Evolutionary conservation across 2,797 vertebrate genomes (phyloP), one percentile per base, ranked within the genome.

Genomic region (Fistularia tabacaria): DNA sequence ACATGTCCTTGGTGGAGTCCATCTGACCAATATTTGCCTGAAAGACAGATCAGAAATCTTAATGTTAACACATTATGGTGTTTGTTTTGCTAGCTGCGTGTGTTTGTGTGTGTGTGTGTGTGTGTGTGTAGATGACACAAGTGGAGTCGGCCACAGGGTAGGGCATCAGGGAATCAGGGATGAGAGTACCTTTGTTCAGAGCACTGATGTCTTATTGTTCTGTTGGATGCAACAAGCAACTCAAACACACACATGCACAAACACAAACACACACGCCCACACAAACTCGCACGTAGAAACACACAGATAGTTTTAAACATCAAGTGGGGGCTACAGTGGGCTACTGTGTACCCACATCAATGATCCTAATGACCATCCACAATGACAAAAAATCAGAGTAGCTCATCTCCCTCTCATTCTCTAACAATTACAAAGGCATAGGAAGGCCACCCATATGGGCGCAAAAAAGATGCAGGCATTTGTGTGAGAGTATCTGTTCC

Each of bases 11-110:
- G 74, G 91, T 77, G 9, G 94, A 91, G 73, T 99, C 96, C 95
- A 99, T 99, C 59, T 94, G 96, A 73, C 97, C 97, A 63, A 98
- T 96, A 59, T 99, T 99, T 75, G 95, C 96, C 97, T 98, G 86
- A 49, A 74, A 73, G 66, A 75, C 36, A 74, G 14, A 72, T 0
- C 57, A 64, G 25, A 72, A 71, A 40, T 63, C 57, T 84, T 49
- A 74, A 45, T 51, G 58, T 71, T 65, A 81, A 54, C 54, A 25
- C 10, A 69, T 68, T 54, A 73, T 68, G 13, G 46, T 65, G 41
- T 57, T 41, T 53, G 49, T 46, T 62, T 54, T 61, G 69, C 54
- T 38, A 47, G 57, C 25, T 59, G 62, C 55, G 64, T 72, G 57
- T 61, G 36, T 54, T 60, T 54, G 41, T 38, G 37, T 69, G 65